Percentiles rank a stretch among this genome's conserved stretches.
These are phyloP conservation scores for Streptopelia turtur DNA, from an alignment of 2,797 vertebrate genomes.

Conservation along the genomic window DNA sequence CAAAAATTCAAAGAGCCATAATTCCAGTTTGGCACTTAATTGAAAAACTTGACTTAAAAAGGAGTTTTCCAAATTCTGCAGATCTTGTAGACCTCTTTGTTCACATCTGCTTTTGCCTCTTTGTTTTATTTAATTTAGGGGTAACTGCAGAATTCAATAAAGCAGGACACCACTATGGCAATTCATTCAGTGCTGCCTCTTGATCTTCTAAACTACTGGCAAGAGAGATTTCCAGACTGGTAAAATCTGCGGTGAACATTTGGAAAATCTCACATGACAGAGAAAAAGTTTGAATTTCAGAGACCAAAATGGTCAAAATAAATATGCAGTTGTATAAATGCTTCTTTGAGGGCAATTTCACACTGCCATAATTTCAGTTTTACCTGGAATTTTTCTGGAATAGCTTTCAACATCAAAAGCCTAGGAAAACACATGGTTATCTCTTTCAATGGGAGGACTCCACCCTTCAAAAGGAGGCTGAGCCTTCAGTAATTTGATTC, in stretches of 20 bases:
- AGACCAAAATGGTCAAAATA: neutral
- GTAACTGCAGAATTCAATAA: neutral
- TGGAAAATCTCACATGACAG: neutral
- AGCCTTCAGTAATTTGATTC: slow-evolving; percentile 16
- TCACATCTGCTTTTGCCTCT: neutral
- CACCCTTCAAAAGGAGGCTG: neutral
- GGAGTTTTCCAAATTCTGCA: neutral
- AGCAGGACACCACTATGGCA: neutral
- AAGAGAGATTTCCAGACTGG: neutral
- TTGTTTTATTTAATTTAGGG: neutral
- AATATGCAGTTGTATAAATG: neutral
- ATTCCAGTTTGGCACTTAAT: neutral
- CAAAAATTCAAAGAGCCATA: neutral
- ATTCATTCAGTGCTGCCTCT: neutral
- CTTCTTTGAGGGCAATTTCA: slow-evolving; percentile 22
- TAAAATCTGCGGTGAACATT: neutral
- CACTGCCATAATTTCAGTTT: slow-evolving; percentile 10
- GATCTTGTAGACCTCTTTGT: neutral
- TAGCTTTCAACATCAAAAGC: slow-evolving; percentile 53
- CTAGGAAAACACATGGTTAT: neutral
- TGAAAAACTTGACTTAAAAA: neutral
- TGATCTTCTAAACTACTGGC: neutral
- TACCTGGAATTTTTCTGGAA: slow-evolving; percentile 33
- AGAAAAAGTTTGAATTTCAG: neutral
- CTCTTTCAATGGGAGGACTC: neutral